Conservation (phyloP, 2,888 invertebrate species). For the Nipponacmea schrenckii region DNA sequence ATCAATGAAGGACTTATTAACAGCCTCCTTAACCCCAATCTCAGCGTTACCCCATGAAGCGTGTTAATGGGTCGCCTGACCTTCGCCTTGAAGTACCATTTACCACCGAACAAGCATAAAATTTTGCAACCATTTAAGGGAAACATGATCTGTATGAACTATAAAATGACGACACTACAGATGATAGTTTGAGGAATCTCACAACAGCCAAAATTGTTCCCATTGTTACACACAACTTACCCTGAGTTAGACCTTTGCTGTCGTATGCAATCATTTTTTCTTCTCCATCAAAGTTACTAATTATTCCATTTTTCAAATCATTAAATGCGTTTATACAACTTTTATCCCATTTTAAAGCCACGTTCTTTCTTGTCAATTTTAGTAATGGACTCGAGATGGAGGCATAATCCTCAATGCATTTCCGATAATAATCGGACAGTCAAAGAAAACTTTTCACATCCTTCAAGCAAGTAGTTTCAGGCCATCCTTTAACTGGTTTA, state of each 20-base stretch:
- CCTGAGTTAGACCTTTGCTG: background rate
- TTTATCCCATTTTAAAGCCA: background rate
- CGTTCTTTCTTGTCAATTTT: background rate
- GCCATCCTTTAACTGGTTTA: background rate
- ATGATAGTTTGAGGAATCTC: background rate
- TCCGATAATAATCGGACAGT: background rate
- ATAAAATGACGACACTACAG: background rate
- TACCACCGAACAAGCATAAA: background rate
- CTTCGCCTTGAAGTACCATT: too few relatives aligned
- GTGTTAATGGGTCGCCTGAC: too few relatives aligned
- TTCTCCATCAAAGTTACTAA: background rate
- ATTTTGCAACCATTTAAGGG: background rate
- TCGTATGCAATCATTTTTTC: background rate
- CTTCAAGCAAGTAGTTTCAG: background rate
- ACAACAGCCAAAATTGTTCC: background rate
- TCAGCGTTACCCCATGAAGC: too few relatives aligned
- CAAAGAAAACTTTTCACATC: background rate
- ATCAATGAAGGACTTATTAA: too few relatives aligned
- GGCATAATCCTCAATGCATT: background rate
- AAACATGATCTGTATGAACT: background rate
- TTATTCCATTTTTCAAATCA: background rate
- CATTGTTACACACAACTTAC: background rate
- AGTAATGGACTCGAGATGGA: background rate
- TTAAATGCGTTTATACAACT: background rate
- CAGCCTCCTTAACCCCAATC: too few relatives aligned